Evolutionary conservation across 2,797 vertebrate genomes (phyloP).

Genomic region (Otolemur crassicaudatus): DNA sequence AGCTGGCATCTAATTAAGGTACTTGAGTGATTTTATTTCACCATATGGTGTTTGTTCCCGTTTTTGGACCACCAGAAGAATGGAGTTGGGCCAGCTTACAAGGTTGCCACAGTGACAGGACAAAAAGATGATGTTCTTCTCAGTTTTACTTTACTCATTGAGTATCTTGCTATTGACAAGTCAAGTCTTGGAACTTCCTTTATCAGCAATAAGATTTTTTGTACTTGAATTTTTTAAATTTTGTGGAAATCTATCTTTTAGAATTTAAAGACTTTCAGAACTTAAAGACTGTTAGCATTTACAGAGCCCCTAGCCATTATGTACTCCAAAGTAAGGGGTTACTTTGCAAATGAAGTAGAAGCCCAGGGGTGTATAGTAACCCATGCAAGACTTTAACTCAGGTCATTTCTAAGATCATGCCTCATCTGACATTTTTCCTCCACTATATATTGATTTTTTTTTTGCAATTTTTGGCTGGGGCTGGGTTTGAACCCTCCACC

Average conservation of each 20-base stretch:
- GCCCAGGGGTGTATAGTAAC: not conserved
- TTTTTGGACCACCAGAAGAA: slow-evolving; percentile 28
- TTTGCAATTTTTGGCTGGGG: too few species aligned
- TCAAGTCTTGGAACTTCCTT: not conserved
- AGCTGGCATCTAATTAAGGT: slow-evolving; percentile 24
- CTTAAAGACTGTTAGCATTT: not conserved
- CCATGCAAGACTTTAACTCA: not conserved
- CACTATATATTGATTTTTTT: not conserved
- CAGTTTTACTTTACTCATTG: slow-evolving; percentile 38
- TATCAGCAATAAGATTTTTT: not conserved
- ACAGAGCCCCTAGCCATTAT: not conserved
- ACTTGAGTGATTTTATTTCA: slow-evolving; percentile 51
- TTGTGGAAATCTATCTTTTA: slow-evolving; percentile 24
- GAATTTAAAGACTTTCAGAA: slow-evolving; percentile 20
- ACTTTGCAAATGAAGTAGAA: not conserved
- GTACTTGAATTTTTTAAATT: slow-evolving; percentile 42
- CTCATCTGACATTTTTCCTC: not conserved
- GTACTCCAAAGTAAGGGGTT: not conserved
- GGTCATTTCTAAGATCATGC: not conserved
- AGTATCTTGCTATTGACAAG: slow-evolving; percentile 16
- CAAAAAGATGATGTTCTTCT: slow-evolving; percentile 26
- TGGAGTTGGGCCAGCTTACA: slow-evolving; percentile 22
- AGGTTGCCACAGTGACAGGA: slow-evolving; percentile 47
- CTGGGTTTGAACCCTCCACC: too few species aligned
- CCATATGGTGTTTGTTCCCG: slow-evolving; percentile 42